Base-by-base conservation (phyloP, 1,140 invertebrate species). In the Drosophila setifemur region DNA sequence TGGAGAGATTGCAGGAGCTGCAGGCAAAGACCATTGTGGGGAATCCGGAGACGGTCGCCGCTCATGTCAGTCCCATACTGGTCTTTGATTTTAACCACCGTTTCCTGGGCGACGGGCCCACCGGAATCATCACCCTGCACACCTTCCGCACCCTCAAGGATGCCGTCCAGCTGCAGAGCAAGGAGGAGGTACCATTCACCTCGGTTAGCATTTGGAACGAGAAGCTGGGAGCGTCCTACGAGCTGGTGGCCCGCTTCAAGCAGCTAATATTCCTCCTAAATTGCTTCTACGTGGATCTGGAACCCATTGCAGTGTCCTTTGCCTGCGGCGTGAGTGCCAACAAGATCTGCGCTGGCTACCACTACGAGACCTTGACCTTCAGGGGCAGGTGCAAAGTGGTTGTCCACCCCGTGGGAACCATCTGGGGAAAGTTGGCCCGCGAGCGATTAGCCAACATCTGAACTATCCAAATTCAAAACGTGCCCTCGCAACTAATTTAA, bases 141-240 rank as follows among this genome's bases (percentile, higher is more conserved):
- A 88, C 82, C 0, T 90, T 90, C 39, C 86, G 89, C 4, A 90
- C 89, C 2, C 35, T 82, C 44, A 89, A 83, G 23, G 89, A 90
- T 11, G 71, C 73, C 11, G 69, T 83, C 3, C 4, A 40, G 4
- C 44, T 90, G 21, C 54, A 63, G 28, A 26, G 25, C 1, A 85
- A 74, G 39, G 88, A 90, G 31, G 25, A 69, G 0, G 1, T 89
- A 1, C 7, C 11, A 18, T 75, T 71, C 21, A 29, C 44, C 8
- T 82, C 68, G 3, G 86, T 55, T 0, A 60, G 71, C 14, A 88
- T 90, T 42, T 90, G 89, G 89, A 73, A 76, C 31, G 86, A 90
- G 45, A 88, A 90, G 6, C 23, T 77, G 28, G 60, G 73, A 3
- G 63, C 71, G 14, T 70, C 86, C 28, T 90, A 89, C 31, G 89